Percentiles rank a stretch among this genome's conserved stretches.
Evolutionary conservation across 1,140 invertebrate genomes (phyloP).

Genomic region (Bradysia coprophila): DNA sequence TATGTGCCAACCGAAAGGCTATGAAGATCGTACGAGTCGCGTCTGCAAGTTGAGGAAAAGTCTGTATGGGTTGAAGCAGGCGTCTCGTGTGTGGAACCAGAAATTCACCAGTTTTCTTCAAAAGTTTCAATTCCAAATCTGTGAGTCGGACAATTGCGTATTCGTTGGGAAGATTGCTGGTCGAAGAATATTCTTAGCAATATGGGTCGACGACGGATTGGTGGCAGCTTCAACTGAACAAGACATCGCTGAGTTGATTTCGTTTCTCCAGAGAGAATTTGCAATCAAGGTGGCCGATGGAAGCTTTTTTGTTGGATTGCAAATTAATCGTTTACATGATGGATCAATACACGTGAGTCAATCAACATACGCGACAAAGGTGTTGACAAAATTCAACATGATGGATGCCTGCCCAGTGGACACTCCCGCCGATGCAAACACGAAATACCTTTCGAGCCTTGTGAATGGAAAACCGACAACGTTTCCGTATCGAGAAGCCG

Average conservation of each 20-base stretch:
- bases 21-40: conserved; percentile 3
- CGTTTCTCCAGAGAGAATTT: conserved; percentile 10
- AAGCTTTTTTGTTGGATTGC: conserved; percentile 12
- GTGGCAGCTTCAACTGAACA: conserved; percentile 8
- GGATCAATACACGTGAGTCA: conserved; percentile 15
- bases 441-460: too few relatives aligned
- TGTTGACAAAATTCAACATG: conserved; percentile 16
- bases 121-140: conserved; percentile 16
- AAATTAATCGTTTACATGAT: conserved; percentile 9
- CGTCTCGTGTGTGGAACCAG: conserved; percentile 21
- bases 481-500: conserved; percentile 15
- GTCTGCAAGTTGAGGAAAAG: conserved; percentile 4
- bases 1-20: conserved; percentile 12
- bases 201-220: conserved; percentile 30
- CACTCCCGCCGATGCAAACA: conserved; percentile 9
- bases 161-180: conserved; percentile 10
- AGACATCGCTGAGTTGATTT: conserved; percentile 9
- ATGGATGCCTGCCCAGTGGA: conserved; percentile 7
- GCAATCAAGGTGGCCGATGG: conserved; percentile 10
- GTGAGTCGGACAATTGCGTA: conserved; percentile 18
- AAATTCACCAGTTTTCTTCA: conserved; percentile 10
- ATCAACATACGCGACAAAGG: conserved; percentile 12
- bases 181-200: conserved; percentile 7
- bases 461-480: not conserved
- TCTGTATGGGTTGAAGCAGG: conserved; percentile 18